A percentile compares a stretch with the other conserved stretches of the same genome.
Evolutionary conservation across 64 coral and sea anemone species (phyloP).

Genomic region (Porites lutea): DNA sequence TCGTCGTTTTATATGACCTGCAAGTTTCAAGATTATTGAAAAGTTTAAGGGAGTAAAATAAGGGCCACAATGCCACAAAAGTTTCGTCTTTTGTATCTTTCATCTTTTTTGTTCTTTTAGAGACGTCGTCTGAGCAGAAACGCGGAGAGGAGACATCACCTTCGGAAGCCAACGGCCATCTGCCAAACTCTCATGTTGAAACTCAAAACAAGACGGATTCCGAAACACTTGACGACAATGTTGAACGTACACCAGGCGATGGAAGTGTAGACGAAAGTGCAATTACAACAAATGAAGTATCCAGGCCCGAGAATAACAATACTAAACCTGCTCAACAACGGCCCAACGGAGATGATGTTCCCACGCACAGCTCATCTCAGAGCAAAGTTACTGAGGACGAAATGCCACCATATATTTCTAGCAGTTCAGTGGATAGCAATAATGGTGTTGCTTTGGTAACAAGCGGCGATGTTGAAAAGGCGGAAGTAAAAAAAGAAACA

Average conservation of each 20-base stretch:
- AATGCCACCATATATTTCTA: background rate
- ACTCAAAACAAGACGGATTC: background rate
- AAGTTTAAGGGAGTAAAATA: too few species aligned
- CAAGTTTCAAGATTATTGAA: too few species aligned
- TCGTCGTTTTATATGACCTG: too few species aligned
- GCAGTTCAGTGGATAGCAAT: background rate
- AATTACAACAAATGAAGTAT: background rate
- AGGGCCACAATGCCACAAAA: too few species aligned
- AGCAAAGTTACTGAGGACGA: background rate
- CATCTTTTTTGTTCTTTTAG: background rate
- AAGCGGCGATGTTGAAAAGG: background rate
- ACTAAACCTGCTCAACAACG: background rate
- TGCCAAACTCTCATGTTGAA: background rate
- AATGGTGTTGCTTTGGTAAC: background rate
- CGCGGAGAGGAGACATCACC: background rate
- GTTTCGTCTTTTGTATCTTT: background rate
- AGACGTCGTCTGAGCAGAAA: background rate
- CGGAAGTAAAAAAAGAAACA: background rate
- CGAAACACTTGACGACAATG: background rate
- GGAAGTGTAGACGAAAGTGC: background rate
- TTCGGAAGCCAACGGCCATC: conserved; percentile 4
- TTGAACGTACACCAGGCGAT: background rate
- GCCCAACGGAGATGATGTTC: background rate
- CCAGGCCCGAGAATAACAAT: background rate
- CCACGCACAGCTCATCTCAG: background rate